Evolutionary conservation across 2,888 invertebrate genomes (phyloP), one percentile per base, ranked within the genome.

Genomic region (Hipparchia sbordonii): DNA sequence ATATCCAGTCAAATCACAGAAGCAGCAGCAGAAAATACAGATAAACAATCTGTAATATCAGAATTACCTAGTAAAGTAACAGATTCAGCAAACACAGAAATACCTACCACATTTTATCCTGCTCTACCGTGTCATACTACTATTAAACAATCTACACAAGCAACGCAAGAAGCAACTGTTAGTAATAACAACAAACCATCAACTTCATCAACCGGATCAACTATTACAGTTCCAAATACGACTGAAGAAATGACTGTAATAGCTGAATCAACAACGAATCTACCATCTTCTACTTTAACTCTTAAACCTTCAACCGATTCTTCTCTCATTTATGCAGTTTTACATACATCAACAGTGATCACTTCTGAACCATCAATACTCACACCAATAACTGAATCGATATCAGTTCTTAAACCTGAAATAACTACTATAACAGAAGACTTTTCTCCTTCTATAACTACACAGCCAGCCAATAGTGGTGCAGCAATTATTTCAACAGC

Each of bases 201-300:
- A 60, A 9, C n/a, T 6, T 13, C 67, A 12, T 12, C 67, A n/a
- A 68, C 67, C 39, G 54, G 62, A 33, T 10, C 51, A 46, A 57
- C 66, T 12, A 67, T 60, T 62, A 45, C 45, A 12, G 13, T 46
- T 45, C 48, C 48, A 57, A 48, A 10, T 54, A 54, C 6, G 46
- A 2, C n/a, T n/a, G 23, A 62, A 12, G n/a, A 45, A 46, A 62
- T 66, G 33, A n/a, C 54, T 12, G 10, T 45, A 13, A 56, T n/a
- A 54, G 1, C 67, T 52, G 33, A 67, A 60, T 33, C 62, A 61
- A 5, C 54, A 39, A 54, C 57, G 3, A 45, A 59, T 12, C 56
- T 33, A 52, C 13, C n/a, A 72, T n/a, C 61, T 12, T 13, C 63
- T 5, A 51, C 10, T 13, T 51, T 59, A 33, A n/a, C 6, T 39